Base-by-base conservation (phyloP, 2,113 vertebrate species). In the Sitta europaea region DNA sequence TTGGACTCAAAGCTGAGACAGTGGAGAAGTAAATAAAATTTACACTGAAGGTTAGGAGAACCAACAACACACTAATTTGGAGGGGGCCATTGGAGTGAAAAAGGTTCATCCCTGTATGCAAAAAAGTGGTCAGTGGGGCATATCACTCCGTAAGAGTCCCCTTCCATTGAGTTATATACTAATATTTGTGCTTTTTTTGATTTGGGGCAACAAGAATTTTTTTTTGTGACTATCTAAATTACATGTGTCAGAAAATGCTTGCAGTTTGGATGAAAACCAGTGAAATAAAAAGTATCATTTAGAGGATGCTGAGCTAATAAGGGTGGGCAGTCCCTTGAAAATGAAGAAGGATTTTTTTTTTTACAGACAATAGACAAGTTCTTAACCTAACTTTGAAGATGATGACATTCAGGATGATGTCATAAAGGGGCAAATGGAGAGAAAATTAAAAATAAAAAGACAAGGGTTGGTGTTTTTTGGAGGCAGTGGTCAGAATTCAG, bases 101-200 rank as follows among this genome's bases (percentile, higher is more conserved):
- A 72, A 65, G 2, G 2, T 72, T 62, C 2, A 2, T 48, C 12
- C 5, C 10, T 61, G 10, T 62, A 36, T 45, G 9, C 45, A 71
- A 20, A 50, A n/a, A 73, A 57, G 15, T 36, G 25, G 17, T 47
- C 23, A 12, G 4, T 50, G 21, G 22, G 5, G 14, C 7, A 38
- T 33, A 43, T 35, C 0, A 0, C 31, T 71, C 24, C 29, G 0
- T 38, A 31, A 80, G 35, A 45, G 21, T 23, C 19, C 14, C 51
- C 21, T 55, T 40, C 29, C 12, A 51, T 16, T 43, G 36, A 86
- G 42, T 15, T 21, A 3, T 35, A 11, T 51, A 22, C 25, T 70
- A 21, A 76, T 48, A 50, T 35, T 35, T 22, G 21, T 62, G 38
- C 5, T 45, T 68, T 29, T 31, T 66, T 67, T 65, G 18, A 35